Evolutionary conservation across 92 coral and sea anemone species (phyloP).

Genomic region (Scolanthus callimorphus): DNA sequence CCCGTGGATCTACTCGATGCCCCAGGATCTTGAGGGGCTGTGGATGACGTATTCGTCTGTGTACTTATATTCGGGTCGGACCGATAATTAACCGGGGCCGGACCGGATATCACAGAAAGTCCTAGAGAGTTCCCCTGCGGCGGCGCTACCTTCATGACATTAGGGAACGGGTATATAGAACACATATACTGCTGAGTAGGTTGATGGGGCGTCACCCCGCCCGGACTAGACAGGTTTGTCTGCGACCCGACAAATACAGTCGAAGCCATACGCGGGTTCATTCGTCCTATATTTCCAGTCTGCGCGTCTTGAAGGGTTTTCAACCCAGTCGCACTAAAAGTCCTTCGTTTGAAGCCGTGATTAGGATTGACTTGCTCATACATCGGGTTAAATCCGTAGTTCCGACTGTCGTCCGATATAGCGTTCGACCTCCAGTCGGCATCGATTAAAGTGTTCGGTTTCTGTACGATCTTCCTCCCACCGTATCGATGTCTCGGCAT

Average conservation of each 20-base stretch:
- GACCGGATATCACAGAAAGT: conserved; percentile 95
- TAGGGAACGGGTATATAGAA: conserved; percentile 75
- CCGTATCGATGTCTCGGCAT: conserved; percentile 68
- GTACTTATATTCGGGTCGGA: conserved; percentile 30
- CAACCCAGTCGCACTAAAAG: conserved; percentile 81
- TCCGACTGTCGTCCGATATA: conserved; percentile 31
- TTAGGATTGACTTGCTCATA: conserved; percentile 45
- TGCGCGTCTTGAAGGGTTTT: conserved; percentile 51
- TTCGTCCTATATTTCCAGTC: conserved; percentile 34
- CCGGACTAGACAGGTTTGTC: conserved; percentile 57
- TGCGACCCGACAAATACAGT: conserved; percentile 47
- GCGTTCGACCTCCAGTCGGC: conserved; percentile 64
- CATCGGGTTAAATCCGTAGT: conserved; percentile 21
- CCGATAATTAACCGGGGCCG: conserved; percentile 87
- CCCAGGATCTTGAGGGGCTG: conserved; percentile 12
- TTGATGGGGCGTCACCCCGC: conserved; percentile 48
- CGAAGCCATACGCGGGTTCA: conserved; percentile 52
- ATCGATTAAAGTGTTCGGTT: conserved; percentile 35
- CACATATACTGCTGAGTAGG: conserved; percentile 78
- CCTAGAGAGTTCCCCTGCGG: conserved; percentile 67
- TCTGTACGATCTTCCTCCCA: conserved; percentile 59
- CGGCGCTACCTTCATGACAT: conserved; percentile 73
- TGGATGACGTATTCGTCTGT: neutral
- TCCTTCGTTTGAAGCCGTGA: conserved; percentile 57
- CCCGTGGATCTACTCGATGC: no score